Conservation (phyloP, 2,797 vertebrate species). For the Sarcophilus harrisii region DNA sequence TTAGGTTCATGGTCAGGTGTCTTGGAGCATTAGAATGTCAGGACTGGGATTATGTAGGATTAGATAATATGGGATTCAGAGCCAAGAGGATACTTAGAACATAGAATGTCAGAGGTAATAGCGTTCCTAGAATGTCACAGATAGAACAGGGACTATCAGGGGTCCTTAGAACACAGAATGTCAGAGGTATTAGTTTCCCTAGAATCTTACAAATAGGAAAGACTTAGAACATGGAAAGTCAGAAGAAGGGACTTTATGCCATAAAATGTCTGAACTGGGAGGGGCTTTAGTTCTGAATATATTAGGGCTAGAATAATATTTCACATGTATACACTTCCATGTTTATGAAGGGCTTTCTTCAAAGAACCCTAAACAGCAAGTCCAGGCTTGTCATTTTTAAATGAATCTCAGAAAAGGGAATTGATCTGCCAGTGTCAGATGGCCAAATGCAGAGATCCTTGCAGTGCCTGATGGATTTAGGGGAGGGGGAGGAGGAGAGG, state of each 20-base stretch:
- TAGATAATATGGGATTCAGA: background rate
- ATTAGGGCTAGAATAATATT: background rate
- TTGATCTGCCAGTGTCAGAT: background rate
- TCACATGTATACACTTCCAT: background rate
- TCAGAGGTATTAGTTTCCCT: too few relatives aligned
- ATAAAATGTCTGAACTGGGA: background rate
- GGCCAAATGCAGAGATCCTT: background rate
- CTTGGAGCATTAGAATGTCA: background rate
- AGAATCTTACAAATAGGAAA: too few relatives aligned
- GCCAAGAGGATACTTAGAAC: background rate
- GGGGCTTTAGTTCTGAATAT: background rate
- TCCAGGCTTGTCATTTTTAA: background rate
- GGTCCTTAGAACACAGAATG: too few relatives aligned
- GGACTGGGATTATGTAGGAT: background rate
- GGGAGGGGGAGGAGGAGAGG: background rate
- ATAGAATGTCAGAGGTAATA: background rate
- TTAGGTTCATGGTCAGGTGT: background rate
- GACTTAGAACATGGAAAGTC: too few relatives aligned
- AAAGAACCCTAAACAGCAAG: background rate
- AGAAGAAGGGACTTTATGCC: too few relatives aligned
- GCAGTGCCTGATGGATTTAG: background rate
- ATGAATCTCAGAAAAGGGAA: background rate
- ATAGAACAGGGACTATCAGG: background rate
- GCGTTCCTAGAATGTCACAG: background rate
- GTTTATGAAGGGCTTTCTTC: background rate